These are phyloP conservation scores for Orchesella cincta DNA, from an alignment of 1,140 invertebrate species.

Conservation along the genomic window DNA sequence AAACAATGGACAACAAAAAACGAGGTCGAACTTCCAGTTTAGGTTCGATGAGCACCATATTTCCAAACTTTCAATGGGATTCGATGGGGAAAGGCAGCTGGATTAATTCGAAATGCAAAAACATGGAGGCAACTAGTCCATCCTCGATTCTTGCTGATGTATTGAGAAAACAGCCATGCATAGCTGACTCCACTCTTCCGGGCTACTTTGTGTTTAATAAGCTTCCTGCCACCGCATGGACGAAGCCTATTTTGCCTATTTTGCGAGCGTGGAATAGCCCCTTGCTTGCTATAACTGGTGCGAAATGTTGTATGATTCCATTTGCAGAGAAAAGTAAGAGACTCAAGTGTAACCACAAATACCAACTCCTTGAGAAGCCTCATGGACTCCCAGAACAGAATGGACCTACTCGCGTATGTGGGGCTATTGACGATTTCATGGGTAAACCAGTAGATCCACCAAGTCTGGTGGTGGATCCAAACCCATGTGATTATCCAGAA, in stretches of 20 bases:
- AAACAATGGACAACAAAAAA: not conserved
- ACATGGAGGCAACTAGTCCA: no score
- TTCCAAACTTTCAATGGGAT: no score
- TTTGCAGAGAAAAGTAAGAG: not conserved
- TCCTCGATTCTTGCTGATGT: no score
- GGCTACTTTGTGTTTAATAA: conserved; percentile 3
- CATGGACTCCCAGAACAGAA: not conserved
- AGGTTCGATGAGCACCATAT: no score
- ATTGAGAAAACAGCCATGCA: no score
- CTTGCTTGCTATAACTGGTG: not conserved
- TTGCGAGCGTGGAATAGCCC: not conserved
- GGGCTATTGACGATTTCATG: not conserved
- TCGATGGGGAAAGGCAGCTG: no score
- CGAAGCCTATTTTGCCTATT: not conserved
- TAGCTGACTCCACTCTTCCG: not conserved
- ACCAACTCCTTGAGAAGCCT: not conserved
- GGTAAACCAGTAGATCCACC: not conserved
- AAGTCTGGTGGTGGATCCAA: not conserved
- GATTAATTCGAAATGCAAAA: no score
- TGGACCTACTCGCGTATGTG: not conserved
- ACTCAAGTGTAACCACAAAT: not conserved
- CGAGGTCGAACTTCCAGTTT: not conserved
- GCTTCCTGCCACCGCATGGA: not conserved
- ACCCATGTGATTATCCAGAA: not conserved
- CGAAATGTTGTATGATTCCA: not conserved